Evolutionary conservation across 2,113 vertebrate genomes (phyloP).

Genomic region (Rhea americana): DNA sequence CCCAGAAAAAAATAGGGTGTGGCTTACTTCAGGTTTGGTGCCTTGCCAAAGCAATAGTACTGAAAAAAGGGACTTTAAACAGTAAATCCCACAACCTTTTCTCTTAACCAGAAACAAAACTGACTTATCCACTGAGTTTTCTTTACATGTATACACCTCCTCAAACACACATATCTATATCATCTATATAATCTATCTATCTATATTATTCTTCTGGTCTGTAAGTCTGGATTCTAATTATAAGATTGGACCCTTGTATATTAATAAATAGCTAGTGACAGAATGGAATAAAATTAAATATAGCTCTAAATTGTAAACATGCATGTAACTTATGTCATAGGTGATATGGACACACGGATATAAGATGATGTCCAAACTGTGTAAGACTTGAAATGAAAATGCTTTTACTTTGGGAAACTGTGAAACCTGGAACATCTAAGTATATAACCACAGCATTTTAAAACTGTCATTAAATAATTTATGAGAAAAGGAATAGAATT

Average conservation of each 20-base stretch:
- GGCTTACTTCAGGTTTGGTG: background rate
- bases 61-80: background rate
- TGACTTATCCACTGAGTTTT: background rate
- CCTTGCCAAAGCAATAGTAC: background rate
- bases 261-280: background rate
- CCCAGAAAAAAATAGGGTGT: background rate
- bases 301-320: background rate
- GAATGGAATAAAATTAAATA: background rate
- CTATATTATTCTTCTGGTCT: too few species aligned
- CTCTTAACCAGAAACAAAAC: background rate
- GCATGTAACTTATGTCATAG: background rate
- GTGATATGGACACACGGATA: background rate
- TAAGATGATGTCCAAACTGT: background rate
- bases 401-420: background rate
- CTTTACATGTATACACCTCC: background rate
- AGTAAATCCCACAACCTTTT: background rate
- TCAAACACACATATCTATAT: background rate
- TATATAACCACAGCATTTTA: background rate
- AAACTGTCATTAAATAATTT: background rate
- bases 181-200: too few species aligned
- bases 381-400: background rate
- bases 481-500: background rate
- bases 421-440: background rate
- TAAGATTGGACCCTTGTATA: too few species aligned
- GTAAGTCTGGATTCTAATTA: too few species aligned